Evolutionary conservation across 2,888 invertebrate genomes (phyloP).

Genomic region (Syrista parreyssii): DNA sequence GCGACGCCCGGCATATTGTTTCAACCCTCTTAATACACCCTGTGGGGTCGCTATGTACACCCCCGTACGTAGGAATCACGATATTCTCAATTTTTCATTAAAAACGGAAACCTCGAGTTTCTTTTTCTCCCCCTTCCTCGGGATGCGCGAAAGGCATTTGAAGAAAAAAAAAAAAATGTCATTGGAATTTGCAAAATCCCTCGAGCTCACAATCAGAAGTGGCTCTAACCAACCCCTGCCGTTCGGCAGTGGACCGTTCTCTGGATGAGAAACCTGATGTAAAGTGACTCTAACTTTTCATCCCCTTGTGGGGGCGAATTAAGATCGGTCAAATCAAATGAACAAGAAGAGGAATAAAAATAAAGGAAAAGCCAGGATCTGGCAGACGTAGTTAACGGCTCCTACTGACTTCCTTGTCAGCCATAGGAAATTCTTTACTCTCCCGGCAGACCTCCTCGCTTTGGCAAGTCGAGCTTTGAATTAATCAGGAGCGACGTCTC

Average conservation of each 20-base stretch:
- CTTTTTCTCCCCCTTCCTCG: too few species aligned
- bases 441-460: slow-evolving; percentile 16
- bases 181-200: too few species aligned
- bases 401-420: background rate
- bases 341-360: background rate
- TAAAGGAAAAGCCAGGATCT: background rate
- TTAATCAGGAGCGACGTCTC: slow-evolving; percentile 43
- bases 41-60: background rate
- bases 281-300: too few species aligned
- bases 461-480: slow-evolving; percentile 27
- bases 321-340: background rate
- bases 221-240: too few species aligned
- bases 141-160: too few species aligned
- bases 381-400: background rate
- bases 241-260: too few species aligned
- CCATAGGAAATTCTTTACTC: slow-evolving; percentile 27
- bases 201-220: too few species aligned
- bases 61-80: too few species aligned
- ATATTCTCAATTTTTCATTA: too few species aligned
- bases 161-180: too few species aligned
- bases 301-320: background rate
- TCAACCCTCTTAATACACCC: slow-evolving; percentile 19
- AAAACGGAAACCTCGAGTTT: too few species aligned
- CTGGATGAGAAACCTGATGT: too few species aligned
- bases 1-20: slow-evolving; percentile 16